phyloP scores from a whole-genome alignment of 2,797 vertebrate species.

The Menidia menidia region DNA sequence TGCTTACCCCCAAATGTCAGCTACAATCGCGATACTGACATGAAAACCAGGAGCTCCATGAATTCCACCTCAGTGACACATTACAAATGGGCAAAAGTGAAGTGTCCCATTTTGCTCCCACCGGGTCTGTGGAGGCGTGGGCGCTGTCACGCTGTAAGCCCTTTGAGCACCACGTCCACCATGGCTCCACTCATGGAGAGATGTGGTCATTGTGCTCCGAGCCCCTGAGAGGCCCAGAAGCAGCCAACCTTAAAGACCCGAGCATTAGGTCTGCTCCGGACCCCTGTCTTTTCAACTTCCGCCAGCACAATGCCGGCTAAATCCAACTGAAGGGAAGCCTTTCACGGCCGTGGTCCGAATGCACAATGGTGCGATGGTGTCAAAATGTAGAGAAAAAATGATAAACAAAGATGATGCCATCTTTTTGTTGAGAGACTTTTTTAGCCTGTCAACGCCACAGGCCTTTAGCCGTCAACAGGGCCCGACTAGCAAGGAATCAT shows the following conservation, averaged over 20 bases:
- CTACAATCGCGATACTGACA: conserved; percentile 54
- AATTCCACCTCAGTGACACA: conserved; percentile 64
- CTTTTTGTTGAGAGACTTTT: conserved; percentile 27
- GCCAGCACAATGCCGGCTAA: conserved; percentile 52
- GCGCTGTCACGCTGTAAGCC: conserved; percentile 58
- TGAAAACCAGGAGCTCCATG: conserved; percentile 56
- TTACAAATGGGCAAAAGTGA: conserved; percentile 56
- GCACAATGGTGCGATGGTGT: conserved; percentile 44
- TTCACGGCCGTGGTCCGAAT: conserved; percentile 52
- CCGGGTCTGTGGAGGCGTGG: conserved; percentile 67
- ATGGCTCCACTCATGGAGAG: conserved; percentile 56
- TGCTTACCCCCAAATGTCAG: conserved; percentile 61
- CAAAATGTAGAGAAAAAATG: conserved; percentile 36
- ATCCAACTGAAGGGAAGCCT: conserved; percentile 52
- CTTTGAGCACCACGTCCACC: conserved; percentile 71
- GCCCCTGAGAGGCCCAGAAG: conserved; percentile 65
- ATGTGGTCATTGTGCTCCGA: conserved; percentile 68
- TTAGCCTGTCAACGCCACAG: conserved; percentile 35
- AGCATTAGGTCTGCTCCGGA: conserved; percentile 67
- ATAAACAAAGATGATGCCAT: conserved; percentile 31
- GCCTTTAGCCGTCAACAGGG: conserved; percentile 48
- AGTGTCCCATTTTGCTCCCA: conserved; percentile 61
- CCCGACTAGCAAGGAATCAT: conserved; percentile 52
- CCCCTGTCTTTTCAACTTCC: conserved; percentile 64
- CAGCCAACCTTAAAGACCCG: conserved; percentile 73